Evolutionary conservation across 2,797 vertebrate species (phyloP).

Genomic region (Spinus olivaceus): DNA sequence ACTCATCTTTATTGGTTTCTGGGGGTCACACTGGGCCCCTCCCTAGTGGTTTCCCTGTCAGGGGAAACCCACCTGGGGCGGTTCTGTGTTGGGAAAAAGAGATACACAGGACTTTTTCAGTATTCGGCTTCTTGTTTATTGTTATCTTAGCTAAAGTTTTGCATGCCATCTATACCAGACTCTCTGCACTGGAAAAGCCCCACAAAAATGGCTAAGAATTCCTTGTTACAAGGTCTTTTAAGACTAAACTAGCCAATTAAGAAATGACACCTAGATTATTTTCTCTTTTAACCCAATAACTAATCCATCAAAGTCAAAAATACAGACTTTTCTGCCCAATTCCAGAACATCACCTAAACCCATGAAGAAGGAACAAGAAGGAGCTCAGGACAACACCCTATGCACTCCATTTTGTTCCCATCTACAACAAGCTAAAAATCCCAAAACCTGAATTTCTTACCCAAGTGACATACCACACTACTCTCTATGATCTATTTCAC

Average conservation of each 20-base stretch:
- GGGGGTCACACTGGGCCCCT: neutral
- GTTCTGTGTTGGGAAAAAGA: neutral
- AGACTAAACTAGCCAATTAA: neutral
- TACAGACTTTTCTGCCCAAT: no score
- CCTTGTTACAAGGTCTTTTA: neutral
- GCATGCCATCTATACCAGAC: neutral
- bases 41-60: neutral
- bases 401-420: no score
- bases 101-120: neutral
- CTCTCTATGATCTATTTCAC: no score
- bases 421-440: no score
- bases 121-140: neutral
- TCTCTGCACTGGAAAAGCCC: no score
- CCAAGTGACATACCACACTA: no score
- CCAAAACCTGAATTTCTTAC: no score
- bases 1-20: neutral
- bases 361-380: no score
- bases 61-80: neutral
- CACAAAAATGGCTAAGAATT: neutral
- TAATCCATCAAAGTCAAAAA: rapidly evolving
- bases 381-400: no score
- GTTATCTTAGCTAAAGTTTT: neutral
- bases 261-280: no score
- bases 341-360: no score
- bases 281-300: no score